These are phyloP conservation scores for Antennarius striatus DNA, from an alignment of 2,113 vertebrate species.

Conservation along the genomic window DNA sequence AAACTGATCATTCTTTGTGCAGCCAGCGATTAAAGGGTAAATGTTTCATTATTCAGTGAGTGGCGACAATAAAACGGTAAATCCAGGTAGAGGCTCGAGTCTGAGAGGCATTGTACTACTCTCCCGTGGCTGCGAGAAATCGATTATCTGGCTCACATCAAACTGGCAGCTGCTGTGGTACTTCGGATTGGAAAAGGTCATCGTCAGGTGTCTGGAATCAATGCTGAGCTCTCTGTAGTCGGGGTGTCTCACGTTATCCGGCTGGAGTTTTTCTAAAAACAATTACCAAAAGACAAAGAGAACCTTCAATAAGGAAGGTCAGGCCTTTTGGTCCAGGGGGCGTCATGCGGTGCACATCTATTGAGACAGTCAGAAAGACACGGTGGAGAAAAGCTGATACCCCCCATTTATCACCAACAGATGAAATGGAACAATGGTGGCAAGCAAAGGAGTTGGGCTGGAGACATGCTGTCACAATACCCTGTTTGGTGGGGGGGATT, in stretches of 20 bases:
- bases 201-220: slow-evolving; percentile 68
- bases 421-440: slow-evolving; percentile 58
- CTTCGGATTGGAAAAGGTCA: slow-evolving; percentile 75
- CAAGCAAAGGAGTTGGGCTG: slow-evolving; percentile 43
- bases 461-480: slow-evolving; percentile 61
- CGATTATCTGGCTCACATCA: slow-evolving; percentile 66
- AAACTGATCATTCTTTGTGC: slow-evolving; percentile 73
- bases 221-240: slow-evolving; percentile 73
- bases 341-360: slow-evolving; percentile 46
- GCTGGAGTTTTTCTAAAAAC: slow-evolving; percentile 57
- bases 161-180: slow-evolving; percentile 59
- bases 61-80: slow-evolving; percentile 41
- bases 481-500: slow-evolving; percentile 56
- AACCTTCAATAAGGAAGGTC: slow-evolving; percentile 65
- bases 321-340: slow-evolving; percentile 42
- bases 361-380: slow-evolving; percentile 58
- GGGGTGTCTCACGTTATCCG: slow-evolving; percentile 59
- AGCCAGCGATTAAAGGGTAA: slow-evolving; percentile 71
- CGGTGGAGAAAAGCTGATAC: slow-evolving; percentile 47
- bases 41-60: slow-evolving; percentile 71
- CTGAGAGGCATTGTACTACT: slow-evolving; percentile 44
- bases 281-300: slow-evolving; percentile 72
- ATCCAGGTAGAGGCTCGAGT: slow-evolving; percentile 50
- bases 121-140: slow-evolving; percentile 52
- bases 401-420: slow-evolving; percentile 61